Base-by-base conservation (phyloP, 1,140 invertebrate species). In the Leucophenga varia region DNA sequence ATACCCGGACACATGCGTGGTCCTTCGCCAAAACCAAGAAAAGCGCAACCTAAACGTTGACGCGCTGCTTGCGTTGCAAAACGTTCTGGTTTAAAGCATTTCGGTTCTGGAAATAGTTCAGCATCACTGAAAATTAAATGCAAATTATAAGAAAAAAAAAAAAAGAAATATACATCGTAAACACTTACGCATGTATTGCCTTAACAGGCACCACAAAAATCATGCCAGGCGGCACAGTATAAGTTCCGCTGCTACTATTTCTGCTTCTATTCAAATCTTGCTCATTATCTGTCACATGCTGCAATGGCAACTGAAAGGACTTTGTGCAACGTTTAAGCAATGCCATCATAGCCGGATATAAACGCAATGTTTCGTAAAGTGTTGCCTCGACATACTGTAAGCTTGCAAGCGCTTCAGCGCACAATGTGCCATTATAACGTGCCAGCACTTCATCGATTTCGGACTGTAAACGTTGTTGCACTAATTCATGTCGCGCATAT, bases 1-100 rank as follows among this genome's bases (percentile, higher is more conserved):
- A 70, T 77, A 5, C 86, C 88, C 51, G 88, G 86, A 65, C 87
- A 89, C 72, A 86, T 86, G 31, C 87, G 79, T 0, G 83, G 81
- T 3, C 87, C 87, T 30, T 82, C 82, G 1, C 86, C 86, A 61
- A 90, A 91, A 4, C 87, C 82, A 28, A 90, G 61, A 64, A 80
- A 89, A 2, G 78, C 39, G 61, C 82, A 81, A 0, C 70, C 78
- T 31, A 77, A 78, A 48, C 82, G 72, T 7, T 69, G 59, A 21
- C 71, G 70, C 3, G 76, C 59, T 35, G 76, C 72, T 41, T 82
- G 79, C 1, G 76, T 61, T 30, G 72, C 65, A 48, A 86, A 87
- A 43, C 85, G 70, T 37, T 86, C 82, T 0, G 85, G 84, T 52
- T 78, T 73, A 54, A 84, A 86, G 7, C 64, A 56, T 6, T 79